Evolutionary conservation across 2,888 invertebrate genomes (phyloP), one percentile per base, ranked within the genome.

Genomic region (Crossocerus cetratus): DNA sequence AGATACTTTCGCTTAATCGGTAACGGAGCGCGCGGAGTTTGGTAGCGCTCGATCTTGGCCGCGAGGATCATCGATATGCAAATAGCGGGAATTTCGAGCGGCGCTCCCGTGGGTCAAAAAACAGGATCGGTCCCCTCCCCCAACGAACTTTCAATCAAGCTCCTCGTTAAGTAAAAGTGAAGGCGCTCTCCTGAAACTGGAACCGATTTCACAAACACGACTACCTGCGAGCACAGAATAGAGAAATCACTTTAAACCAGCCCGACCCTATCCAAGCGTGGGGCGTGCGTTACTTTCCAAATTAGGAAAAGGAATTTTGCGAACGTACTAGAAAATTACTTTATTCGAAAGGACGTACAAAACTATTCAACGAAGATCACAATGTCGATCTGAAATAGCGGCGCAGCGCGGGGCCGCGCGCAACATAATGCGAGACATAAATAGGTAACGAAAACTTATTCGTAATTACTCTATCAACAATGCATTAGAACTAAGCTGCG

Each of bases 291-390:
- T 32, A 32, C 11, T 32, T 61, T 18, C 44, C 11, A 1, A 2
- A 16, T 23, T 45, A 3, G 14, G 11, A 60, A 49, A 59, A 21
- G 49, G 49, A 49, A 49, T 4, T 32, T 32, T 32, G 11, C 32
- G 5, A 11, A 32, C 60, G 66, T 72, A 65, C 53, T 61, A 68
- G 69, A 72, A 21, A 65, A 55, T 72, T 57, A 42, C 74, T 84
- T 85, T 83, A 84, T 82, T 83, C 80, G 8, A 81, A 81, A 81
- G 54, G 60, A 22, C n/a, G 65, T 77, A 80, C 71, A 78, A 83
- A 82, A 80, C 75, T 83, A 82, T 66, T 68, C 58, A 84, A 83
- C 77, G 73, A 80, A 63, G 65, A 81, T 83, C 80, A 69, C 78
- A 76, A 65, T 72, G 32, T 67, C 69, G 65, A 67, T 58, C 62